These are phyloP conservation scores for Taxidea taxus DNA, from an alignment of 2,113 vertebrate genomes.

Conservation along the genomic window DNA sequence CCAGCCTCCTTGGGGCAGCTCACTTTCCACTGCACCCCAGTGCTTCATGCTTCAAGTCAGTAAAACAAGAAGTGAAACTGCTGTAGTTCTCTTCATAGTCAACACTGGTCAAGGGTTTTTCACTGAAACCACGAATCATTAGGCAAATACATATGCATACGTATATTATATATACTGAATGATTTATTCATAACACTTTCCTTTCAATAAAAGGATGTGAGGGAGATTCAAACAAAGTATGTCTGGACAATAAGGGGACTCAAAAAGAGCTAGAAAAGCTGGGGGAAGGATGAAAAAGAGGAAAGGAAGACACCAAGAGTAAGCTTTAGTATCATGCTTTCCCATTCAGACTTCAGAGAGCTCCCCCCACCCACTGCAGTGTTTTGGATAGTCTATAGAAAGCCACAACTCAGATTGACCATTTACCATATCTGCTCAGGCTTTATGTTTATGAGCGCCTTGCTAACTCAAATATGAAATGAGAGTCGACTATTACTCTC, in stretches of 20 bases:
- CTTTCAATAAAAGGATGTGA: neutral
- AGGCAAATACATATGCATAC: slow-evolving; percentile 43
- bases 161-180: neutral
- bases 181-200: neutral
- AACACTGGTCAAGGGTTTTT: neutral
- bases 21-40: neutral
- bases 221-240: neutral
- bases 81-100: neutral
- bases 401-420: neutral
- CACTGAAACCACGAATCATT: slow-evolving; percentile 33
- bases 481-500: neutral
- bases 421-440: accelerated
- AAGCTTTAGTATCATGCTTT: neutral
- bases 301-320: neutral
- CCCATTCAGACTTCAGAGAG: neutral
- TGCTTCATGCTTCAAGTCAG: neutral
- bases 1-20: neutral
- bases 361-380: too few species aligned
- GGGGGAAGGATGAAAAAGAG: neutral
- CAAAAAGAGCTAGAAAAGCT: neutral
- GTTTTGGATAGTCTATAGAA: neutral
- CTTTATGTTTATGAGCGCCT: neutral
- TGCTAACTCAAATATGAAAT: neutral
- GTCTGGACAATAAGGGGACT: neutral
- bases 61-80: slow-evolving; percentile 58